Evolutionary conservation across 1,140 invertebrate species (phyloP).

Genomic region (Hycleus phaleratus): DNA sequence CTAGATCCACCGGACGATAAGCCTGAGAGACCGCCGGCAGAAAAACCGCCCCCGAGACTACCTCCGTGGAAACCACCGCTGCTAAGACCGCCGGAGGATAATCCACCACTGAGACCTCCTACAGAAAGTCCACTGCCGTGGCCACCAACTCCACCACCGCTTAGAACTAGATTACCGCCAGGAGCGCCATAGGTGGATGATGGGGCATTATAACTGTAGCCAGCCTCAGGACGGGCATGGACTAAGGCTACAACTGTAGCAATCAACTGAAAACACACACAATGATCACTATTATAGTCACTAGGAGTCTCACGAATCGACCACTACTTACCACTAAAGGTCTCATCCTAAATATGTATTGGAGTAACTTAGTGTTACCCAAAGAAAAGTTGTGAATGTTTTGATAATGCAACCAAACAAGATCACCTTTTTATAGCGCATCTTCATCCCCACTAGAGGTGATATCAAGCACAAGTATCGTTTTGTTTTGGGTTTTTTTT

Average conservation of each 20-base stretch:
- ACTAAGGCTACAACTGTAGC: conserved; percentile 19
- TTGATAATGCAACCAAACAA: too few species aligned
- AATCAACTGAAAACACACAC: conserved; percentile 17
- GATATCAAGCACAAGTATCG: not conserved
- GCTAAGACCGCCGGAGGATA: not conserved
- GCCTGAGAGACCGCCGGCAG: not conserved
- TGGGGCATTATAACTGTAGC: conserved; percentile 30
- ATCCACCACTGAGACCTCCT: not conserved
- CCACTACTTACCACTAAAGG: conserved; percentile 29
- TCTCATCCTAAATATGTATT: conserved; percentile 17
- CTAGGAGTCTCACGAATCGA: not conserved
- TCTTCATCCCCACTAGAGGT: conserved; percentile 18
- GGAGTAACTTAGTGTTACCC: conserved; percentile 29
- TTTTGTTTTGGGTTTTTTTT: conserved; percentile 4
- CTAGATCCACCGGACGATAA: not conserved
- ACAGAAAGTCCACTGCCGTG: conserved; percentile 10
- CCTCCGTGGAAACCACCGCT: not conserved
- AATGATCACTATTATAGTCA: not conserved
- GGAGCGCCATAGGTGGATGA: conserved; percentile 10
- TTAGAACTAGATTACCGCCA: too few species aligned
- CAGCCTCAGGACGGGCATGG: conserved; percentile 20
- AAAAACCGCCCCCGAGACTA: not conserved
- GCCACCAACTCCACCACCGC: not conserved
- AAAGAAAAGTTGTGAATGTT: conserved; percentile 4
- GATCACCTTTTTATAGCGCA: conserved; percentile 27